Evolutionary conservation across 2,797 vertebrate species (phyloP), one percentile per base, ranked within the genome.

Genomic region (Picus viridis): DNA sequence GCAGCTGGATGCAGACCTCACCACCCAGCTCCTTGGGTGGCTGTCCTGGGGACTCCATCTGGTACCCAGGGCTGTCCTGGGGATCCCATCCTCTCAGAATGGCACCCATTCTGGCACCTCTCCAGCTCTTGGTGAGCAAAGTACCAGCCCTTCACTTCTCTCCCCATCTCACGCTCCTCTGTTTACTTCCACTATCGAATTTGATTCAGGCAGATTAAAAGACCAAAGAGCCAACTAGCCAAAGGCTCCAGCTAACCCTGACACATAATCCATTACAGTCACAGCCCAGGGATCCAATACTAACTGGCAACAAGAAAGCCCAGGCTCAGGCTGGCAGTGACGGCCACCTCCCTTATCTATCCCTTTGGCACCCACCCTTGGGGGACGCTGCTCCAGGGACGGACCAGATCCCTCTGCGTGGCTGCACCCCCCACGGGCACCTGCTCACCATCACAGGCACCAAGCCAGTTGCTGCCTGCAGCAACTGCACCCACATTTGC

Each of bases 191-290:
- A 6, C 32, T 30, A 93, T 91, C 14, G 65, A 92, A 90, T 92
- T 83, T 68, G 45, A 85, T 80, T 95, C 69, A 72, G 80, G 62
- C 41, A 65, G 88, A 86, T 91, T 94, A 84, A 91, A 94, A 91
- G 64, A 86, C 43, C 83, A 43, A 89, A 80, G 63, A 90, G 70
- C 53, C 85, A 91, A 86, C 77, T 64, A 93, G 86, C 83, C 92
- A 86, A 75, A 64, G 91, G 73, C 86, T 57, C 17, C 3, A 1
- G 45, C 91, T 79, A 43, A 72, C 71, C 41, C 58, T 88, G 90
- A 82, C 78, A 87, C 45, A 74, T 68, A 91, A 94, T 83, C 91
- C 75, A 80, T 74, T 45, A 14, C 56, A 77, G 39, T 41, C 71
- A 70, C n/a, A 77, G 83, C 74, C 62, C 57, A 26, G 64, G 91